phyloP scores from a whole-genome alignment of 2,113 vertebrate genomes.

The Thermophis baileyi region DNA sequence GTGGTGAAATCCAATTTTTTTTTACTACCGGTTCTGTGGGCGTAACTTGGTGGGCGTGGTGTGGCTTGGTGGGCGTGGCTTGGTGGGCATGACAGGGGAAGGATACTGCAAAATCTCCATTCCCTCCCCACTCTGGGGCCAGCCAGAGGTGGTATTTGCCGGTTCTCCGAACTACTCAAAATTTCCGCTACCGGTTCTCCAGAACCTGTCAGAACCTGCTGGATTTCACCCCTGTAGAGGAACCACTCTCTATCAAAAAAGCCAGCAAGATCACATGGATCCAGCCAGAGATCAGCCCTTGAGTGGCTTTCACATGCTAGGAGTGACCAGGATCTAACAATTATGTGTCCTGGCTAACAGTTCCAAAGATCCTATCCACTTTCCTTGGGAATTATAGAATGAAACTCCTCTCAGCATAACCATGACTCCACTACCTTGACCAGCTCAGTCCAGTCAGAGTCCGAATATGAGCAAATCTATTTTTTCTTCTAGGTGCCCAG shows the following conservation, averaged over 20 bases:
- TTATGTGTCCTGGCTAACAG: background rate
- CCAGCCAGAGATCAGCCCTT: background rate
- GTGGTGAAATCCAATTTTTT: too few relatives aligned
- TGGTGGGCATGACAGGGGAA: too few relatives aligned
- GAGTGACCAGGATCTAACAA: background rate
- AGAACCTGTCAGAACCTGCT: too few relatives aligned
- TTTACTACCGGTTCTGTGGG: too few relatives aligned
- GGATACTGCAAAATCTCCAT: too few relatives aligned
- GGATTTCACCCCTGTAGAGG: too few relatives aligned
- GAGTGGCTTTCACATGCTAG: background rate
- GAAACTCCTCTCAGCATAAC: background rate
- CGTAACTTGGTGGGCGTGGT: too few relatives aligned
- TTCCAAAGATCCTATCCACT: background rate
- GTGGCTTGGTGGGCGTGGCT: too few relatives aligned
- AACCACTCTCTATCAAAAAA: background rate
- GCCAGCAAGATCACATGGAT: background rate
- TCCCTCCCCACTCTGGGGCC: too few relatives aligned
- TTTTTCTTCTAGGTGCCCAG: background rate
- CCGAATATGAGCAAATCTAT: background rate
- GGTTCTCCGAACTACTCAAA: too few relatives aligned
- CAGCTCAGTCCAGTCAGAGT: background rate
- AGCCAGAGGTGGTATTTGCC: too few relatives aligned
- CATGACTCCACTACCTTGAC: background rate
- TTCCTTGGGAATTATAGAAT: background rate
- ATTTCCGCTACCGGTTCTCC: too few relatives aligned